phyloP scores from a whole-genome alignment of 2,888 invertebrate species.

The Cephus runcator region DNA sequence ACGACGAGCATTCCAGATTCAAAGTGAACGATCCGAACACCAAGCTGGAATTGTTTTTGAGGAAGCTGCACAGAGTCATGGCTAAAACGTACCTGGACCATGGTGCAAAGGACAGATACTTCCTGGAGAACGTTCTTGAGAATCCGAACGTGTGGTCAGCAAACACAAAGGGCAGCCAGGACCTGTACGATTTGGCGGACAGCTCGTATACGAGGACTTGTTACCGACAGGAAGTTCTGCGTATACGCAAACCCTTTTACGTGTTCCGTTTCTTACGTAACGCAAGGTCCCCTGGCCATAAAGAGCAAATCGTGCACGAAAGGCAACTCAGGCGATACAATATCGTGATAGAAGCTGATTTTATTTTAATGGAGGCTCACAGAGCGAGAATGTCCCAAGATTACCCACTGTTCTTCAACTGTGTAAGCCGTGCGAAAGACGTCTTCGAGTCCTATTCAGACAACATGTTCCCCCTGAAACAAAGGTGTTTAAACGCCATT shows the following conservation, averaged over 20 bases:
- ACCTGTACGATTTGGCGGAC: constrained; percentile 50
- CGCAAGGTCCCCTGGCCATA: constrained; percentile 48
- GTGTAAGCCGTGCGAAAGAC: constrained; percentile 61
- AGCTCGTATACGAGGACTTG: constrained; percentile 55
- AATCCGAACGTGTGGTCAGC: constrained; percentile 57
- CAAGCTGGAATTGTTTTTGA: constrained; percentile 26
- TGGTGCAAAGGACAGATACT: constrained; percentile 65
- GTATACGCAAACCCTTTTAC: constrained; percentile 66
- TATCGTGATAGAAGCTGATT: constrained; percentile 61
- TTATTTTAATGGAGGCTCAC: constrained; percentile 55
- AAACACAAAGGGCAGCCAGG: constrained; percentile 56
- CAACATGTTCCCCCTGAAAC: constrained; percentile 61
- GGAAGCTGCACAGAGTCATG: constrained; percentile 47
- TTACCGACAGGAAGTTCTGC: constrained; percentile 63
- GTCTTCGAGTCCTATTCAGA: constrained; percentile 63
- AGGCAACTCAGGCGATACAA: constrained; percentile 53
- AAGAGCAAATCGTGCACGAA: constrained; percentile 49
- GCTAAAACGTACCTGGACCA: constrained; percentile 64
- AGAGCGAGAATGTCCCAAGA: constrained; percentile 47
- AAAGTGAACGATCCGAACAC: constrained; percentile 44
- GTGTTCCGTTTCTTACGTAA: constrained; percentile 60
- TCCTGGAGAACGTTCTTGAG: constrained; percentile 56
- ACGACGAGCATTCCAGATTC: constrained; percentile 48
- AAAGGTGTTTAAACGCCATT: constrained; percentile 58
- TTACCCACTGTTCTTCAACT: constrained; percentile 44